These are phyloP conservation scores for Allochrocebus solatus DNA, from an alignment of 2,797 vertebrate species.

Conservation along the genomic window DNA sequence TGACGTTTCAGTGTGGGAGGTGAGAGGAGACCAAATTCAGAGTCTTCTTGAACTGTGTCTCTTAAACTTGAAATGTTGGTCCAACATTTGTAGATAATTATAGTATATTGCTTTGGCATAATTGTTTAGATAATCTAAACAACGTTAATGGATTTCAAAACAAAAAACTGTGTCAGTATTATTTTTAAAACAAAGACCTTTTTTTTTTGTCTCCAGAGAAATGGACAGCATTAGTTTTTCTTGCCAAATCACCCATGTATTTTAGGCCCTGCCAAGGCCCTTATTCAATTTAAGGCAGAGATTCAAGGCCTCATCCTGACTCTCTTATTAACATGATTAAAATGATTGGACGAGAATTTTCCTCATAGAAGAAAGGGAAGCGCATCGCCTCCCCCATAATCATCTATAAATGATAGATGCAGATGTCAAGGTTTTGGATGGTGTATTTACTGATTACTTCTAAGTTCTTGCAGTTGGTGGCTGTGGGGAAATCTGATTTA, in stretches of 20 bases:
- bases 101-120: slow-evolving; percentile 1
- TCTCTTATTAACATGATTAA: background rate
- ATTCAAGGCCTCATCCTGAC: background rate
- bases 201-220: background rate
- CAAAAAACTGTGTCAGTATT: background rate
- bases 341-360: background rate
- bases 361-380: background rate
- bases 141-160: slow-evolving; percentile 44
- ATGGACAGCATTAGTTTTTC: background rate
- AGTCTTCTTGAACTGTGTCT: background rate
- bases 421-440: background rate
- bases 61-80: background rate
- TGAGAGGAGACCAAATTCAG: background rate
- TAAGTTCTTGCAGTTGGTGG: background rate
- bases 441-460: background rate
- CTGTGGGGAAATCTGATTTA: background rate
- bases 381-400: background rate
- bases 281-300: background rate
- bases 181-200: background rate
- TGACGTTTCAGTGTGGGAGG: background rate
- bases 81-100: slow-evolving; percentile 29
- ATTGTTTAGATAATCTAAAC: slow-evolving; percentile 39
- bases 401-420: background rate
- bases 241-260: background rate
- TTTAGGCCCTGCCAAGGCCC: background rate